Conservation (phyloP, 1,140 invertebrate species). For the Trachymyrmex septentrionalis region DNA sequence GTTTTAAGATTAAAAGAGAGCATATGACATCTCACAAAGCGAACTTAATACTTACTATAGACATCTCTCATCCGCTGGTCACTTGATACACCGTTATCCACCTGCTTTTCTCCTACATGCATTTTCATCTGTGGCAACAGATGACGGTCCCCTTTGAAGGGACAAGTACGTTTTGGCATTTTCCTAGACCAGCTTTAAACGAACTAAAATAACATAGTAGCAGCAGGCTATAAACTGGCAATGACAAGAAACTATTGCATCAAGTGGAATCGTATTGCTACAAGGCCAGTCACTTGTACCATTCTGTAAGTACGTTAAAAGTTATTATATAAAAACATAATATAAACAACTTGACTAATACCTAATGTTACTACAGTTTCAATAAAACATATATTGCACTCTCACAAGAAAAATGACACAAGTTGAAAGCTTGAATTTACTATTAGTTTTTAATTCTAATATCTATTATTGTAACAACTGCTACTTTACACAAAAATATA, state of each 20-base stretch:
- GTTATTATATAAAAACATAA: conserved; percentile 5
- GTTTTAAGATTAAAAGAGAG: not conserved
- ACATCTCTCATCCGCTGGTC: conserved; percentile 77
- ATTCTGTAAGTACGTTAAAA: not conserved
- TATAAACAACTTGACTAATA: not conserved
- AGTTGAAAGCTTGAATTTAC: too few relatives aligned
- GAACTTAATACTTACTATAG: conserved; percentile 75
- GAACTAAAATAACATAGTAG: not conserved
- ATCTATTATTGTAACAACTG: too few relatives aligned
- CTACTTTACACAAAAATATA: too few relatives aligned
- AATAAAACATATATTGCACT: not conserved
- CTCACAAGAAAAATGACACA: too few relatives aligned
- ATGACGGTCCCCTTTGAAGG: conserved; percentile 74
- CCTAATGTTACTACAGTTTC: not conserved
- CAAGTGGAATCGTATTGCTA: not conserved
- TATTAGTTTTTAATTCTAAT: too few relatives aligned
- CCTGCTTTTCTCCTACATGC: conserved; percentile 77
- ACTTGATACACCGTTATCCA: conserved; percentile 71
- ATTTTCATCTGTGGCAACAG: conserved; percentile 77
- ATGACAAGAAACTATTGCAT: not conserved
- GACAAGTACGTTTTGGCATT: conserved; percentile 79
- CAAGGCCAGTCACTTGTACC: not conserved
- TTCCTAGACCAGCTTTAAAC: not conserved
- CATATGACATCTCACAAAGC: not conserved
- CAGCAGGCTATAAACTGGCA: not conserved